Base-by-base conservation (phyloP, 2,888 invertebrate species). In the Drepana falcataria region DNA sequence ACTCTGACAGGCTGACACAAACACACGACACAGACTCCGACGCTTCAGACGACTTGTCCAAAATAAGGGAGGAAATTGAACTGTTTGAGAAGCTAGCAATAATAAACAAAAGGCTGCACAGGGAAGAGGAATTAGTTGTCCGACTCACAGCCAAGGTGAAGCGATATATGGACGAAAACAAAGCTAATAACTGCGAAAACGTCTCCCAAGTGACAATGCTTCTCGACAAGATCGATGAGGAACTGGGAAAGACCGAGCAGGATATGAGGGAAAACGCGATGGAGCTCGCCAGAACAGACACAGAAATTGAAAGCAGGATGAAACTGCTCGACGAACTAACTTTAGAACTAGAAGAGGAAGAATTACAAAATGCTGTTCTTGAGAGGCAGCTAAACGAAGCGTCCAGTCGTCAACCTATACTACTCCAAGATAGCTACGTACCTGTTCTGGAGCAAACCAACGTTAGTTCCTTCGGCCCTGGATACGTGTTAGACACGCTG, bases 51-150 rank as follows among this genome's bases (percentile, higher is more conserved):
- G 92, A 92, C 65, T 76, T 91, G 1, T 92, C 93, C 51, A 92
- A 93, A 71, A 89, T 93, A 69, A 87, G 93, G 63, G 93, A 93
- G 74, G 94, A 95, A 83, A 92, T 95, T n/a, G 93, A 94, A 68
- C 88, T 95, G 63, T 86, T 95, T 68, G 96, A 96, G 70, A 94
- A 93, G 79, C 92, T 96, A 52, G 92, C 94, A 35, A 93, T 94
- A 53, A 87, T 96, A 35, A 96, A 96, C 77, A 94, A 95, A 73
- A 92, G 93, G 69, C 83, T 96, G 56, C 93, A 95, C 56, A 91
- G 93, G 56, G 95, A 96, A 76, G 95, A 96, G 74, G 95, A 95
- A 75, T 83, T 93, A 55, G 89, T 96, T 2, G 93, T 95, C 2
- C 90, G 95, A 64, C 76, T 96, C 47, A 93, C 93, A 41, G 92